Evolutionary conservation across 2,797 vertebrate genomes (phyloP), one percentile per base, ranked within the genome.

Genomic region (Myotis vivesi): DNA sequence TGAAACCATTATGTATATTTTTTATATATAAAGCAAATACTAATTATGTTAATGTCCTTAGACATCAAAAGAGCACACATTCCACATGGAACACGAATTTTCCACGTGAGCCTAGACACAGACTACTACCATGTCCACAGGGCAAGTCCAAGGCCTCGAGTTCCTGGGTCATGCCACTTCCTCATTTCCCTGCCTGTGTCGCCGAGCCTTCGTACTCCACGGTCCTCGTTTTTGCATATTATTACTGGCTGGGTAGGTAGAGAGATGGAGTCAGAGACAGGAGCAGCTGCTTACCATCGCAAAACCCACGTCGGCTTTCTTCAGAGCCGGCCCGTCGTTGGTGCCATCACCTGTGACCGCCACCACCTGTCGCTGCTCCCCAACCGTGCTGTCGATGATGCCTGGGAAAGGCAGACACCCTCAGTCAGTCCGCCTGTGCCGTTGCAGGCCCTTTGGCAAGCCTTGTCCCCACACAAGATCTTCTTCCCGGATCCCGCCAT

Each of bases 301-400:
- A 92, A 99, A 99, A 66, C 99, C 99, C 0, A 99, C 99, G 0
- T 99, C 99, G 0, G 99, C 99, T 97, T 99, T 99, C 98, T 99
- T 99, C 95, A 99, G 98, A 66, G 99, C 99, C 0, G 99, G 99
- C 38, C 99, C 99, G 0, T 99, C 99, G 2, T 99, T 99, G 94
- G 99, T 99, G 15, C 99, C 99, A 0, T 99, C 99, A 85, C 99
- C 99, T 0, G 99, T 99, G 98, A 99, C 99, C 0, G 99, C 99
- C 96, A 99, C 99, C 97, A 99, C 99, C 98, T 99, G 99, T 88
- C 99, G 98, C 73, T 98, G 99, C 12, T 99, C 99, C 36, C 98
- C 98, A 66, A 99, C 97, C 0, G 99, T 99, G 98, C 99, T 99
- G 98, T 99, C 99, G 12, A 99, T 99, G 97, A 99, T 99, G 44